Conservation (phyloP, 2,797 vertebrate species). For the Megaceryle alcyon region DNA sequence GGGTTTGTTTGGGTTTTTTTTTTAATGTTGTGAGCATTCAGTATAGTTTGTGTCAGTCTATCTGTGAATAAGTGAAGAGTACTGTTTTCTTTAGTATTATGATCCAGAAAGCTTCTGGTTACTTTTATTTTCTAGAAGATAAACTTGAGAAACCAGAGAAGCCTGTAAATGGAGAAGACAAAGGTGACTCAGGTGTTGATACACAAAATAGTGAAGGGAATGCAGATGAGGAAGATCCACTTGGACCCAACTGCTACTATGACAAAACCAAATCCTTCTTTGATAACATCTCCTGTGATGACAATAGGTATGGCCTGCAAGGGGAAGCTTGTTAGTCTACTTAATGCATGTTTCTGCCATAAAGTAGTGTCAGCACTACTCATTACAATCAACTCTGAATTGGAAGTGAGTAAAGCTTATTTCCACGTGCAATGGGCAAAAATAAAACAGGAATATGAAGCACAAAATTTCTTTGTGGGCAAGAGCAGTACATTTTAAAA, state of each 20-base stretch:
- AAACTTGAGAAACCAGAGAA: slow-evolving; percentile 90
- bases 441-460: not conserved
- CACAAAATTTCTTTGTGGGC: not conserved
- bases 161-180: slow-evolving; percentile 91
- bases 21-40: not conserved
- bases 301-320: slow-evolving; percentile 82
- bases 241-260: slow-evolving; percentile 90
- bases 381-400: not conserved
- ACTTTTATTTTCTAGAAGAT: slow-evolving; percentile 84
- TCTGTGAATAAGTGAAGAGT: not conserved
- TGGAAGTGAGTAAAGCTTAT: not conserved
- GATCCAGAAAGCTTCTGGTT: not conserved
- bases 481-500: not conserved
- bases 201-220: slow-evolving; percentile 89
- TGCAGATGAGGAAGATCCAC: slow-evolving; percentile 88
- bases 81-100: not conserved
- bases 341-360: not conserved
- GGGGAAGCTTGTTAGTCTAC: not conserved
- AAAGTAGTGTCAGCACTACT: not conserved
- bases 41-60: not conserved
- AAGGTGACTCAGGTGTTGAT: slow-evolving; percentile 88
- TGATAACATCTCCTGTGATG: slow-evolving; percentile 96
- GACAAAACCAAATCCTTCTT: slow-evolving; percentile 99
- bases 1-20: not conserved
- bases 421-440: not conserved